Percentiles rank a stretch among this genome's conserved stretches.
These are phyloP conservation scores for Pycnonotus jocosus DNA, from an alignment of 2,113 vertebrate species.

Conservation along the genomic window DNA sequence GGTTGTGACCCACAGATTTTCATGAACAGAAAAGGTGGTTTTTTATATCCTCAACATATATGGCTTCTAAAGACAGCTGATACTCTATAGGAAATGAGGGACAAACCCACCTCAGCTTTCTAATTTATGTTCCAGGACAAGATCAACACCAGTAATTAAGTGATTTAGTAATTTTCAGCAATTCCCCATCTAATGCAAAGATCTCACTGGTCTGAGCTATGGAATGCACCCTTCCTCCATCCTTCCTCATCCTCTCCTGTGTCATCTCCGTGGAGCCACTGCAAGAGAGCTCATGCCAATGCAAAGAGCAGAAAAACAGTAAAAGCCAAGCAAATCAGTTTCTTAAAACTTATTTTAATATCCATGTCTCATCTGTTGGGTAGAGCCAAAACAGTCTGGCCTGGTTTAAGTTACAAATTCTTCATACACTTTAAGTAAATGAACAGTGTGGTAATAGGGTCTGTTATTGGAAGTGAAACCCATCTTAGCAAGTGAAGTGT, in stretches of 20 bases:
- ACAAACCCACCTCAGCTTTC: neutral
- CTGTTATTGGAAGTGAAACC: conserved; percentile 72
- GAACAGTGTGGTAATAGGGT: conserved; percentile 67
- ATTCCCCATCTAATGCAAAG: neutral
- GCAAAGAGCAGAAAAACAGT: conserved; percentile 22
- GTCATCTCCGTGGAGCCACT: neutral
- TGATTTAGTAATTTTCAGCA: rapidly evolving
- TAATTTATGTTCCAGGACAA: neutral
- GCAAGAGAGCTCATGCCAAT: neutral
- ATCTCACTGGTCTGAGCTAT: neutral
- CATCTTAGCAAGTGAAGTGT: conserved; percentile 60
- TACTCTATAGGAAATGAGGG: neutral
- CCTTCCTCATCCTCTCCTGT: neutral
- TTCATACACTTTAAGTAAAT: conserved; percentile 73
- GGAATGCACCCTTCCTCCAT: neutral
- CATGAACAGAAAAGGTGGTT: neutral
- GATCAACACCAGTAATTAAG: neutral
- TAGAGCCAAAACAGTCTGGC: conserved; percentile 70
- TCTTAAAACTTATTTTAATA: conserved; percentile 80
- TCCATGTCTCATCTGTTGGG: conserved; percentile 67
- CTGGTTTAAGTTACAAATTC: conserved; percentile 76
- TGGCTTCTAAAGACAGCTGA: neutral
- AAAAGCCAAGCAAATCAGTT: conserved; percentile 53
- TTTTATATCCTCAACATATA: neutral
- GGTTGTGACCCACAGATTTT: neutral